phyloP scores from a whole-genome alignment of 92 coral and sea anemone species.

The Zoanthus sansibaricus region DNA sequence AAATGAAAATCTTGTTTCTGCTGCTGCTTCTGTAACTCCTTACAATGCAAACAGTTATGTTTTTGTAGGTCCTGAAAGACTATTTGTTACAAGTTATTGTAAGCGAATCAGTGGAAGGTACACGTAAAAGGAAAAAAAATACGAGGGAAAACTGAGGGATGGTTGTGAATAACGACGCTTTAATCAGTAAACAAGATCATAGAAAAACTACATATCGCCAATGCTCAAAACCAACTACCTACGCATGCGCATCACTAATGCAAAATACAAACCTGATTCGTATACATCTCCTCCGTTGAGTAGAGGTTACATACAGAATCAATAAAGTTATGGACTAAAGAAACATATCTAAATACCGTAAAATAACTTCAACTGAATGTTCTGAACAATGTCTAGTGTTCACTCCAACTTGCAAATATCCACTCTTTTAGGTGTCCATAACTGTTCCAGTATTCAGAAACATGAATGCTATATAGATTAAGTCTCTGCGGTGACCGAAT shows the following conservation, averaged over 20 bases:
- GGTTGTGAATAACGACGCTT: not conserved
- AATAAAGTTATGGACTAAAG: conserved; percentile 6
- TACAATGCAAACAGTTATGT: no score
- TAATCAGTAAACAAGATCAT: conserved; percentile 5
- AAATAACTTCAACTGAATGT: conserved; percentile 4
- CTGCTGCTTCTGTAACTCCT: no score
- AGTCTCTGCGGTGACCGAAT: not conserved
- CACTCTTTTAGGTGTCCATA: not conserved
- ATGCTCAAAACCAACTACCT: not conserved
- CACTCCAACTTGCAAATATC: not conserved
- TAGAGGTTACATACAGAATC: conserved; percentile 17
- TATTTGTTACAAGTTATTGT: no score
- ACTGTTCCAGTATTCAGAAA: not conserved
- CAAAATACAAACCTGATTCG: conserved; percentile 2
- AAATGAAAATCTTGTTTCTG: no score
- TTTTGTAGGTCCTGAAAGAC: no score
- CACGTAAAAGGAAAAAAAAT: no score
- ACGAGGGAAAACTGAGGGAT: no score
- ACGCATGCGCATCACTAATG: conserved; percentile 8
- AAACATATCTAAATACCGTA: not conserved
- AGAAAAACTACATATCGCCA: conserved; percentile 4
- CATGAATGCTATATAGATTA: not conserved
- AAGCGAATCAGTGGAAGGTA: no score
- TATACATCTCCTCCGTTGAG: conserved; percentile 4
- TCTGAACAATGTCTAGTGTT: not conserved